Evolutionary conservation across 2,888 invertebrate genomes (phyloP), one percentile per base, ranked within the genome.

Genomic region (Drosophila basisetae): DNA sequence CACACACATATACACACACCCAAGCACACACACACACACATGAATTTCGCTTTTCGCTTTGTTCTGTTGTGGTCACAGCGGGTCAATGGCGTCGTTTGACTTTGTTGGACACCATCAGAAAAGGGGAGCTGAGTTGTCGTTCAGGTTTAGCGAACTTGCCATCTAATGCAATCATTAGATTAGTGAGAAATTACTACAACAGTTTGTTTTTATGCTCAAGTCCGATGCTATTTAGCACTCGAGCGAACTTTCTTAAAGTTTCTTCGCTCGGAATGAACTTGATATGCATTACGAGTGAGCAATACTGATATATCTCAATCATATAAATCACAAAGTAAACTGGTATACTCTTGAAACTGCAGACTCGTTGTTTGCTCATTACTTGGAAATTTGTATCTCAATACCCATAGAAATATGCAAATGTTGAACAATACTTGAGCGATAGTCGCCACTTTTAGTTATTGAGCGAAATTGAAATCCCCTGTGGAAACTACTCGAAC

Each of bases 51-150:
- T 72, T 72, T 33, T 11, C n/a, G 28, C 55, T 39, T 55, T 74
- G 63, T 68, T 72, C 72, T 70, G 73, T 65, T 82, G 78, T 78
- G 78, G 78, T 78, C 82, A 62, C 66, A 82, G 73, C 82, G 81
- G 80, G 82, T 78, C 80, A 80, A 80, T 82, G 80, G 74, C 82
- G 82, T 75, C 83, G 75, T 74, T 82, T 80, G 82, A 78, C 78
- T 80, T 70, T 53, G 63, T 49, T 64, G 31, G 30, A 52, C 52
- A 28, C 18, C 35, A 67, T n/a, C 25, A 13, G 62, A 25, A 41
- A 41, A 52, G 25, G 16, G 71, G 63, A 47, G 49, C 11, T 2
- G 7, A 37, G 61, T 37, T 52, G 16, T 28, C 10, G 39, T 68
- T 54, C 69, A 56, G 56, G 56, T 63, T 65, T 50, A 50, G 64